Base-by-base conservation (phyloP, 2,888 invertebrate genomes). In the Melinaea menophilus region DNA sequence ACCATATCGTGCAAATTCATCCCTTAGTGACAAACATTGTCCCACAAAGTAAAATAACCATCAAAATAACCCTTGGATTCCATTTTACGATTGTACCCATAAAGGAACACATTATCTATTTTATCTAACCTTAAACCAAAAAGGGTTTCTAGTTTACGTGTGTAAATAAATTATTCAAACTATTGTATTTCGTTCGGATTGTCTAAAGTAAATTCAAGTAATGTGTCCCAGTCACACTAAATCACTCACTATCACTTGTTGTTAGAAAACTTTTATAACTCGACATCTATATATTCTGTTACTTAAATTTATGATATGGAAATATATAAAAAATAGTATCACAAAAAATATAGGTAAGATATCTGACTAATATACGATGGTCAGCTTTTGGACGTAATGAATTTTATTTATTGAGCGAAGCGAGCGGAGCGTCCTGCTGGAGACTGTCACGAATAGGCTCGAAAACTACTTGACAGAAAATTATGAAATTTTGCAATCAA, bases 81-180 rank as follows among this genome's bases (percentile, higher is more conserved):
- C 67, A 75, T 72, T 88, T 88, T 85, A 89, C 86, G 88, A 88
- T 82, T 84, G 79, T 73, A 72, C 76, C 82, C 84, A 83, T 84
- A 85, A 87, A 87, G 79, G 75, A 78, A 82, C 84, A 80, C 84
- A 87, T 88, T 88, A 88, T 86, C 86, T 80, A 75, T 81, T 85
- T 88, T 88, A 89, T 88, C 86, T 81, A 79, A 81, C 80, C 84
- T 84, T 79, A 85, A 87, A 81, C 79, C 79, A 76, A 81, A 90
- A 88, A 88, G 82, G 82, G 81, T 78, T 76, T 75, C 78, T 76
- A 80, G 82, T 86, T 84, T 82, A 81, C 80, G 80, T 79, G 79
- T 84, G 84, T 88, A 88, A 87, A 90, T 90, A 89, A 87, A 89
- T 88, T 88, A 88, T 85, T 77, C 79, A 65, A 73, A 74, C 78